Conservation (phyloP, 2,888 invertebrate species). For the Leptopilina drosophilae region DNA sequence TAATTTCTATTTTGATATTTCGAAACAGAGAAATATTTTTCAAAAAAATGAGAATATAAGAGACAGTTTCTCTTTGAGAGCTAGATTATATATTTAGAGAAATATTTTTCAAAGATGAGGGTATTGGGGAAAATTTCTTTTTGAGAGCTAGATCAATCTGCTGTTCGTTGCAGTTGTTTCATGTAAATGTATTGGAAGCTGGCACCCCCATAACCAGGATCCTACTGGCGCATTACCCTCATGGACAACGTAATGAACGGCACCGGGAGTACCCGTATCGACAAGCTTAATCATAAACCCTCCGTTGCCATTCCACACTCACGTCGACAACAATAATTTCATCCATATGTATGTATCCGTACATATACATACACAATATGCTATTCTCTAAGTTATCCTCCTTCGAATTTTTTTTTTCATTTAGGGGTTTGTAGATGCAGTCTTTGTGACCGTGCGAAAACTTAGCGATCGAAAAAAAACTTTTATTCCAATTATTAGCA, state of each 20-base stretch:
- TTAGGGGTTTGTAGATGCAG: constrained; percentile 1
- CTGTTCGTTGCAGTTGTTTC: constrained; percentile 44
- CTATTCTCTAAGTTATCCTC: constrained; percentile 7
- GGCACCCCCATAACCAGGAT: constrained; percentile 60
- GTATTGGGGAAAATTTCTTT: background rate
- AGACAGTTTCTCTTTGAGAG: no score
- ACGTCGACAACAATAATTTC: constrained; percentile 20
- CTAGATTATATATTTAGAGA: background rate
- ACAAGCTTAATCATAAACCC: constrained; percentile 54
- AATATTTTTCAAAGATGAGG: background rate
- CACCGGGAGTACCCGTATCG: constrained; percentile 61
- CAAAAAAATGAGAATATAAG: no score
- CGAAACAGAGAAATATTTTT: no score
- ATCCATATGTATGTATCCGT: no score
- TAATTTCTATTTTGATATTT: no score
- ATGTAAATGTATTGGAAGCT: constrained; percentile 53
- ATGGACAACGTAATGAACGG: constrained; percentile 58
- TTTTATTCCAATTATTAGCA: constrained; percentile 1
- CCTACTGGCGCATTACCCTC: constrained; percentile 54
- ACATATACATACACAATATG: background rate
- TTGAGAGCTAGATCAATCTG: no score
- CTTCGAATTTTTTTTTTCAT: no score
- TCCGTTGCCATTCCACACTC: constrained; percentile 30
- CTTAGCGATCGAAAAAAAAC: constrained; percentile 32
- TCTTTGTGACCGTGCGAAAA: constrained; percentile 27